Percentiles rank a stretch among this genome's conserved stretches.
These are phyloP conservation scores for Achroia grisella DNA, from an alignment of 1,140 invertebrate genomes.

Conservation along the genomic window DNA sequence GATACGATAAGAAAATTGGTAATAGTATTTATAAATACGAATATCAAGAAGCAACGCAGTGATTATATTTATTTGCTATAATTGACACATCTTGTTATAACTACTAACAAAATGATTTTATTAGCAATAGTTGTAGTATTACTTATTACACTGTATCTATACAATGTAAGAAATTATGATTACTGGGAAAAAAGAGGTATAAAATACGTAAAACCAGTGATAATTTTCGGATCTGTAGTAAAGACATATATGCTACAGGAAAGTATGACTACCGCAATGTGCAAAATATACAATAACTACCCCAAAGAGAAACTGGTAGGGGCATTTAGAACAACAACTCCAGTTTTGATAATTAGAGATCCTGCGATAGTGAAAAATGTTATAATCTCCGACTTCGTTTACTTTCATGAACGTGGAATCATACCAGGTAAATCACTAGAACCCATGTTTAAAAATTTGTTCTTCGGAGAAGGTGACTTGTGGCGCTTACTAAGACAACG, in stretches of 20 bases:
- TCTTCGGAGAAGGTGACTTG: conserved; percentile 33
- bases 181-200: conserved; percentile 6
- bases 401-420: neutral
- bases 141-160: conserved; percentile 1
- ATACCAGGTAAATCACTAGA: conserved; percentile 9
- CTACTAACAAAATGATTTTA: neutral
- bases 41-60: too few relatives aligned
- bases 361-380: neutral
- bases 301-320: neutral
- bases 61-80: too few relatives aligned
- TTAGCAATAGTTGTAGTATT: neutral
- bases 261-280: neutral
- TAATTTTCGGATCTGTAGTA: neutral
- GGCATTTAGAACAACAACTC: neutral
- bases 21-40: too few relatives aligned
- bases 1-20: too few relatives aligned
- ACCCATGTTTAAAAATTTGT: conserved; percentile 19
- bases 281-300: neutral
- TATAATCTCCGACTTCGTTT: neutral
- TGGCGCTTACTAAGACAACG: conserved; percentile 73
- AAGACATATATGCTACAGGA: neutral
- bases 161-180: conserved; percentile 1
- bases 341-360: neutral
- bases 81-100: too few relatives aligned
- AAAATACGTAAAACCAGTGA: neutral